Percentiles rank a stretch among this genome's conserved stretches.
Conservation (phyloP, 2,888 invertebrate species). For the Ecdyonurus torrentis region DNA sequence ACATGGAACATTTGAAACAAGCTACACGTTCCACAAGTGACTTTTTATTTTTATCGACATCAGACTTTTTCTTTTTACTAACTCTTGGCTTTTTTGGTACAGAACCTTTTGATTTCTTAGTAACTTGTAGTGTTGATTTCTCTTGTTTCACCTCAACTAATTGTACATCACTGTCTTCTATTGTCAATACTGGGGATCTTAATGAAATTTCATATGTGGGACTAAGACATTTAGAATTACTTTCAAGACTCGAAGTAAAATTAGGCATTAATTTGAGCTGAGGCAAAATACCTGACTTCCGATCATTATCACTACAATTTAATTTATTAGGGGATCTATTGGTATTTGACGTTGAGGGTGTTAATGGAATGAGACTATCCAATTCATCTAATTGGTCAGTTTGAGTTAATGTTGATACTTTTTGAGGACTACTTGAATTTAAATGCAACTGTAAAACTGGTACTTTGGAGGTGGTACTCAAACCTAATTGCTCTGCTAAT, state of each 20-base stretch:
- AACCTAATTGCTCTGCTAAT: background rate
- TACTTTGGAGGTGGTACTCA: background rate
- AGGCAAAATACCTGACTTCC: background rate
- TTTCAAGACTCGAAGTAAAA: background rate
- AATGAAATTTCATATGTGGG: background rate
- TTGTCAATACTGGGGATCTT: background rate
- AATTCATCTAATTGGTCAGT: slow-evolving; percentile 9
- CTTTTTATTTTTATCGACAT: background rate
- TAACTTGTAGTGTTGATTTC: background rate
- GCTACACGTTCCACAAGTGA: slow-evolving; percentile 16
- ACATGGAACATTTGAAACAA: slow-evolving; percentile 37
- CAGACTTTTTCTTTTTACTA: background rate
- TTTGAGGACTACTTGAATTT: slow-evolving; percentile 5
- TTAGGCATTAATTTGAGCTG: background rate
- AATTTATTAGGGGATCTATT: background rate
- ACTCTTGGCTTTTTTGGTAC: background rate
- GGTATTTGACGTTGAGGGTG: background rate
- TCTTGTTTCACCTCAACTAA: background rate
- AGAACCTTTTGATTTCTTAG: background rate
- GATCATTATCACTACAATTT: background rate
- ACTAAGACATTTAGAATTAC: background rate
- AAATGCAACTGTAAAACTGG: background rate
- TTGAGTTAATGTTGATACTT: slow-evolving; percentile 11
- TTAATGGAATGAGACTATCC: background rate
- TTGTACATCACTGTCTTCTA: background rate